A percentile compares a stretch with the other conserved stretches of the same genome.
Evolutionary conservation across 1,140 invertebrate genomes (phyloP).

Genomic region (Ostrea denselamellosa): DNA sequence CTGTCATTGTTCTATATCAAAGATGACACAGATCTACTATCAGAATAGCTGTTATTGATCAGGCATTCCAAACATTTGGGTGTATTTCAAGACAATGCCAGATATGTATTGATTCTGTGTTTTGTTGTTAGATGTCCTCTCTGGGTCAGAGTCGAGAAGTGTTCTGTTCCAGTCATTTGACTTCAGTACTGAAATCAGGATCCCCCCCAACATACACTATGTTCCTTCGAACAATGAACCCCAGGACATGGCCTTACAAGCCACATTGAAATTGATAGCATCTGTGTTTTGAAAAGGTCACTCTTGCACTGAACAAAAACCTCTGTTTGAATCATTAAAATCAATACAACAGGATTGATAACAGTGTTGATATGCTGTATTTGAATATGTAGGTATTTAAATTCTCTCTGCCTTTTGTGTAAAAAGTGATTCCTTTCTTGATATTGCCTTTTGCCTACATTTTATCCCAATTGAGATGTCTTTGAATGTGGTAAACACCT

Average conservation of each 20-base stretch:
- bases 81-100: constrained; percentile 1
- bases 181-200: background rate
- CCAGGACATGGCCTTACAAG: background rate
- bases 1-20: background rate
- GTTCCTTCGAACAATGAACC: background rate
- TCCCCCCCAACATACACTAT: background rate
- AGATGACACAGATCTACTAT: constrained; percentile 15
- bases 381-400: constrained; percentile 35
- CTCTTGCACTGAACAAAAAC: constrained; percentile 15
- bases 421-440: background rate
- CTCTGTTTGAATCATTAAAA: constrained; percentile 11
- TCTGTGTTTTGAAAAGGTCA: constrained; percentile 14
- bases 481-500: background rate
- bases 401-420: constrained; percentile 16
- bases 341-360: constrained; percentile 11
- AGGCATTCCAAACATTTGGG: background rate
- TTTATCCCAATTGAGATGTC: background rate
- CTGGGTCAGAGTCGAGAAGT: background rate
- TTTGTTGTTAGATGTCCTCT: background rate
- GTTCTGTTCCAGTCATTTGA: background rate
- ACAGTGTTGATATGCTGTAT: constrained; percentile 8
- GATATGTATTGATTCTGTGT: constrained; percentile 2
- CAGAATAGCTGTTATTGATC: background rate
- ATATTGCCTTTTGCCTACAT: background rate
- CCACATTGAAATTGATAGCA: constrained; percentile 29